These are phyloP conservation scores for Danio aesculapii DNA, from an alignment of 2,797 vertebrate genomes.

Conservation along the genomic window DNA sequence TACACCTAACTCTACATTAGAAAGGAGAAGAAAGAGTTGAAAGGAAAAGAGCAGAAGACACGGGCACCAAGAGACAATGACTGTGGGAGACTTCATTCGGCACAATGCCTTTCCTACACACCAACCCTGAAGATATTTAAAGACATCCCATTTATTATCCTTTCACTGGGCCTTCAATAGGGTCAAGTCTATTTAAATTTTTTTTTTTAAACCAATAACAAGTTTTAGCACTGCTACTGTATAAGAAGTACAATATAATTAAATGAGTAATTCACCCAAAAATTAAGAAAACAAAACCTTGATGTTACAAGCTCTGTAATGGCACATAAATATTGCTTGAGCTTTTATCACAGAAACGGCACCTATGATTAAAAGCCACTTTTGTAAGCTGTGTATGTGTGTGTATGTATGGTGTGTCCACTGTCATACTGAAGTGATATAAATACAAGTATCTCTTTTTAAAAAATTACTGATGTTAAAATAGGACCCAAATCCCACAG, in stretches of 20 bases:
- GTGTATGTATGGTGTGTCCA: no score
- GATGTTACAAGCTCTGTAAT: no score
- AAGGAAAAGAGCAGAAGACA: conserved; percentile 40
- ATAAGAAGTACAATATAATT: not conserved
- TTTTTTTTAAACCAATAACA: not conserved
- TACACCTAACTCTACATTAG: conserved; percentile 74
- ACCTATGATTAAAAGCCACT: no score
- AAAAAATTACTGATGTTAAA: no score
- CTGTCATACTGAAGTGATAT: no score
- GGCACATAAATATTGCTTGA: no score
- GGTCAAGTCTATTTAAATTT: not conserved
- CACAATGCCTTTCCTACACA: conserved; percentile 71
- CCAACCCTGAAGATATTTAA: conserved; percentile 76
- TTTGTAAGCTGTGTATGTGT: no score
- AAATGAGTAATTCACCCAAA: no score
- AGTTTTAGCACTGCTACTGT: not conserved
- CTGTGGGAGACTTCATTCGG: conserved; percentile 60
- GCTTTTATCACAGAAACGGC: no score
- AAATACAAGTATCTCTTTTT: no score
- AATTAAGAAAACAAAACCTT: no score
- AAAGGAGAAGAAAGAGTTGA: conserved; percentile 47
- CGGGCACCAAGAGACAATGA: conserved; percentile 24
- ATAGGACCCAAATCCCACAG: no score
- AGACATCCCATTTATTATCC: conserved; percentile 65
- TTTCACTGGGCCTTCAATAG: not conserved